Conservation (phyloP, 2,113 vertebrate species). For the Sander vitreus region DNA sequence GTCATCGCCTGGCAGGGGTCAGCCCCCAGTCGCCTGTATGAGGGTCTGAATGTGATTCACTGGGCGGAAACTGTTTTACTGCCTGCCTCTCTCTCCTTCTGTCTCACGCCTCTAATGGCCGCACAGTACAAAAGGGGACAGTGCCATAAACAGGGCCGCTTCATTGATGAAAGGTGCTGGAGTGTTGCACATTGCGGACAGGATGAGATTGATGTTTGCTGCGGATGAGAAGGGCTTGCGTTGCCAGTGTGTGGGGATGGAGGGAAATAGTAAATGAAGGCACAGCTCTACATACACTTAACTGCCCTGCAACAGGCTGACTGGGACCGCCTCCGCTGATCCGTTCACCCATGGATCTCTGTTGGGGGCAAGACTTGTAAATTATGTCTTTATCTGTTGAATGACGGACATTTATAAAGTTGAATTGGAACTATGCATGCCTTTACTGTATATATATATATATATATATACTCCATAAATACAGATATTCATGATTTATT, state of each 20-base stretch:
- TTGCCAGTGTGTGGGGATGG: slow-evolving; percentile 47
- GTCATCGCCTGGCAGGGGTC: slow-evolving; percentile 80
- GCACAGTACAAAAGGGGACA: slow-evolving; percentile 74
- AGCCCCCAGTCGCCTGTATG: slow-evolving; percentile 74
- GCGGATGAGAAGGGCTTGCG: slow-evolving; percentile 59
- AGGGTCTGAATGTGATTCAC: slow-evolving; percentile 83
- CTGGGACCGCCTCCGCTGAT: slow-evolving; percentile 26
- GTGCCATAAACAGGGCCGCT: slow-evolving; percentile 71
- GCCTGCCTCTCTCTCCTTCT: slow-evolving; percentile 75
- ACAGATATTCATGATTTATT: not conserved
- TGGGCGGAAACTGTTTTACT: slow-evolving; percentile 83
- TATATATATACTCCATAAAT: not conserved
- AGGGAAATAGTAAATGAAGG: slow-evolving; percentile 13
- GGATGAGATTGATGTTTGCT: slow-evolving; percentile 70
- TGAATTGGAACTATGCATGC: not conserved
- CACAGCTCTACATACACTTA: slow-evolving; percentile 22
- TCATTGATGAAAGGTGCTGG: slow-evolving; percentile 75
- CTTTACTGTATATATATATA: not conserved
- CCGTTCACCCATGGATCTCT: not conserved
- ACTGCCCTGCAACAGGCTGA: slow-evolving; percentile 70
- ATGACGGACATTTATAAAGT: slow-evolving; percentile 6
- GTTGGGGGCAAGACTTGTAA: slow-evolving; percentile 23
- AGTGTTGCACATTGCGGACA: slow-evolving; percentile 60
- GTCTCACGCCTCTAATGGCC: slow-evolving; percentile 71
- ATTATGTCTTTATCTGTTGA: slow-evolving; percentile 38